Base-by-base conservation (phyloP, 1,140 invertebrate species). In the Pseudomyrmex cubaensis region DNA sequence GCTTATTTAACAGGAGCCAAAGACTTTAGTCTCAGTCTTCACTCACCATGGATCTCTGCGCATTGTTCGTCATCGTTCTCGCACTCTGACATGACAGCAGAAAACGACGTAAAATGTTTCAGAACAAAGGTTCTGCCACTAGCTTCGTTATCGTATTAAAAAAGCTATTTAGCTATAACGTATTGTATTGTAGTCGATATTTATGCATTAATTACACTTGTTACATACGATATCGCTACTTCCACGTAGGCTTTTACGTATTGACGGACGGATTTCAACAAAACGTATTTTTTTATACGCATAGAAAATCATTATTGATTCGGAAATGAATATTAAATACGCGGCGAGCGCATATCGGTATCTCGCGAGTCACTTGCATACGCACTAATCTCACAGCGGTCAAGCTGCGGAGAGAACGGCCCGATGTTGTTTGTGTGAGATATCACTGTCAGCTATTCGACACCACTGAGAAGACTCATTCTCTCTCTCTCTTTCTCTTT, bases 11-110 rank as follows among this genome's bases (percentile, higher is more conserved):
- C 13, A 22, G 13, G 9, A 59, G n/a, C 2, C 7, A 20, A 59
- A 59, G 9, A 10, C 22, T 7, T n/a, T 48, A 12, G 17, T 7
- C 22, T 74, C 17, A 12, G 3, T 50, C 10, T 69, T 46, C 35
- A 90, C 90, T 86, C 82, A 90, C 90, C 87, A 83, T 72, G 82
- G 84, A 83, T 87, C 73, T 83, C 90, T 90, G 84, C 74, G 87
- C 90, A 90, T 90, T 80, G 69, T 89, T 84, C 89, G 74, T 83
- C 83, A 85, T 90, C 77, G 62, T 85, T 77, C 54, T 50, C 61
- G 70, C 50, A 69, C 77, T 82, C 85, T 84, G 70, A 63, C 77
- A 74, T 85, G 62, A 82, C 73, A 59, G 82, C 35, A 1, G 46
- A 44, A 15, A 72, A 13, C 15, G 15, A 61, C 52, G 12, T 56